A percentile compares a stretch with the other conserved stretches of the same genome.
phyloP scores from a whole-genome alignment of 2,113 vertebrate genomes.

The Vulpes ferrilata region DNA sequence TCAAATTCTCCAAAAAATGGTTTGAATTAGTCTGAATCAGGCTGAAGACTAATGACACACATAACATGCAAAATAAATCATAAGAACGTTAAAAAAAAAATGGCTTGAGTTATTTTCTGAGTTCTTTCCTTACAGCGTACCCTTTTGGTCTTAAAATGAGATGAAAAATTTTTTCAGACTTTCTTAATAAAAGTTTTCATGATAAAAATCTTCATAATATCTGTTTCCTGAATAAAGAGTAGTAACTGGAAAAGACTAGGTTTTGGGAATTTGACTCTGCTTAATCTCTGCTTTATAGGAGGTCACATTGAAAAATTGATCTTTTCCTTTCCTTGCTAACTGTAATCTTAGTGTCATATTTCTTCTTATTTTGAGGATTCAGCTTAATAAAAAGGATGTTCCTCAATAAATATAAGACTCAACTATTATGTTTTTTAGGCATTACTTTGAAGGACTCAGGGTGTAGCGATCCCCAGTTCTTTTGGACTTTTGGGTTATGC shows the following conservation, averaged over 20 bases:
- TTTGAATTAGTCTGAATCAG: constrained; percentile 42
- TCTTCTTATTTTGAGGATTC: constrained; percentile 58
- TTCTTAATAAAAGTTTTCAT: constrained; percentile 34
- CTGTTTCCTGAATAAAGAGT: constrained; percentile 13
- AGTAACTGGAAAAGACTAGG: constrained; percentile 18
- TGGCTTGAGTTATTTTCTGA: constrained; percentile 51
- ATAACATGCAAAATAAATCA: constrained; percentile 34
- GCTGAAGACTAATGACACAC: not conserved
- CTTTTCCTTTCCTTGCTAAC: constrained; percentile 44
- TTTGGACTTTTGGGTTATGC: not conserved
- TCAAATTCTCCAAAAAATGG: not conserved
- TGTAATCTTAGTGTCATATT: constrained; percentile 2
- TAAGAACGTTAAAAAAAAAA: not conserved
- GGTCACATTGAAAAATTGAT: constrained; percentile 29
- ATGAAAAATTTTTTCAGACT: constrained; percentile 38
- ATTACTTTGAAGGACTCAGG: not conserved
- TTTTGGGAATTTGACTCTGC: constrained; percentile 27
- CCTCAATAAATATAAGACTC: not conserved
- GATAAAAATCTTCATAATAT: not conserved
- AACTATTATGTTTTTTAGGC: constrained; percentile 27
- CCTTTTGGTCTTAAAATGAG: constrained; percentile 44
- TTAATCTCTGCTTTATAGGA: constrained; percentile 15
- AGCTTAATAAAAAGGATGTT: not conserved
- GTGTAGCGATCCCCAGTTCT: not conserved
- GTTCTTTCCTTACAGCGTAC: constrained; percentile 37